phyloP scores from a whole-genome alignment of 1,140 invertebrate species.

The Frieseomelitta varia region DNA sequence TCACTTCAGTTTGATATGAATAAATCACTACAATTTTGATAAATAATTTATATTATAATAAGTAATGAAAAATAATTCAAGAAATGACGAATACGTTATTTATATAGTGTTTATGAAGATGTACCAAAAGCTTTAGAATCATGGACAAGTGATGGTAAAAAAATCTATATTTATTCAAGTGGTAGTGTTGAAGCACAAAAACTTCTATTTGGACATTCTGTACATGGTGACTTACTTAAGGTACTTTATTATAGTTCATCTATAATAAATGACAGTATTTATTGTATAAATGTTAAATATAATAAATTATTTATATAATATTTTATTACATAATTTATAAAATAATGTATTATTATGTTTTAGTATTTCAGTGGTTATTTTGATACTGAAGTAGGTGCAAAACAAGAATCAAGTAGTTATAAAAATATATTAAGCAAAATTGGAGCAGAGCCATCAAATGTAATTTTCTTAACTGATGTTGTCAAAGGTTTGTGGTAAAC shows the following conservation, averaged over 20 bases:
- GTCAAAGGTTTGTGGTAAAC: slow-evolving; percentile 84
- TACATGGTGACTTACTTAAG: slow-evolving; percentile 88
- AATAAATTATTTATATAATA: neutral
- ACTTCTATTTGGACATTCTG: slow-evolving; percentile 90
- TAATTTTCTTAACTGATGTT: slow-evolving; percentile 94
- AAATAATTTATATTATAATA: slow-evolving; percentile 35
- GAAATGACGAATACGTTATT: slow-evolving; percentile 44
- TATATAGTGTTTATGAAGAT: slow-evolving; percentile 92
- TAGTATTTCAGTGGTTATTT: slow-evolving; percentile 91
- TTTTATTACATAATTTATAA: neutral
- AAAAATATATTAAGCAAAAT: slow-evolving; percentile 89
- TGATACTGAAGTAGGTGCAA: slow-evolving; percentile 92
- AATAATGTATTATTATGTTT: slow-evolving; percentile 66
- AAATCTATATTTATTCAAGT: slow-evolving; percentile 95
- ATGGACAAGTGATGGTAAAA: slow-evolving; percentile 86
- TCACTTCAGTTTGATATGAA: slow-evolving; percentile 60
- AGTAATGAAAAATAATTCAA: neutral
- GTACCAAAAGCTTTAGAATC: slow-evolving; percentile 88
- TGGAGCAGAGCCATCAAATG: slow-evolving; percentile 84
- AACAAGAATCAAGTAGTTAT: slow-evolving; percentile 89
- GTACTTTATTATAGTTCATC: slow-evolving; percentile 73
- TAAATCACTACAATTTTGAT: slow-evolving; percentile 13
- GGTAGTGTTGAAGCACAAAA: slow-evolving; percentile 96
- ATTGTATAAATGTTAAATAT: neutral
- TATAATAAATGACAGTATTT: neutral